Evolutionary conservation across 2,888 invertebrate genomes (phyloP), one percentile per base, ranked within the genome.

Genomic region (Tanytarsus gracilentus): DNA sequence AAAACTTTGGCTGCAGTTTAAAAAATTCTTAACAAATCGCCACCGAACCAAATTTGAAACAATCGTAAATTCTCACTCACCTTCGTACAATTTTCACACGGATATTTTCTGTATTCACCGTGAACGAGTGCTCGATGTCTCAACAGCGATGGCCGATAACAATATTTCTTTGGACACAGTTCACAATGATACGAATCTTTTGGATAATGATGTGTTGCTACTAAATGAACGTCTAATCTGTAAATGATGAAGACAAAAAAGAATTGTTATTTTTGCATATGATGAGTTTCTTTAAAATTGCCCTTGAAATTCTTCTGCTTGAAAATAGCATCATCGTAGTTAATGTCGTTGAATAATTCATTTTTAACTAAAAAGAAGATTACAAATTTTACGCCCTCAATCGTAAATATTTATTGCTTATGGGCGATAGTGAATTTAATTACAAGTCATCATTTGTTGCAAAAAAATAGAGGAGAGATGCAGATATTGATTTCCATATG

Each of bases 41-140:
- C 4, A 5, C 18, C 48, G 48, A 48, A 48, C 6, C 4, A 21
- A 23, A 5, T 9, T 23, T 39, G n/a, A 30, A 30, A 51, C 30
- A 30, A 27, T 29, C 30, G n/a, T n/a, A 30, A 51, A 51, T 27
- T 27, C 18, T 21, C 9, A 70, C 77, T 76, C 75, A 88, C 87
- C 83, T 88, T 89, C 65, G 86, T 81, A 71, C 91, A 92, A 72
- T 94, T 93, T 72, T 96, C 95, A 76, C 96, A 96, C 64, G 88
- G 86, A 74, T 92, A 95, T 70, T 88, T 88, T 66, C 89, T 81
- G 62, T 85, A 81, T 70, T 88, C 86, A 25, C 89, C 87, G 73
- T 91, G 90, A 39, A 82, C 81, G 51, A 87, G 76, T 2, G 88
- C 86, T 61, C 88, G 84, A 73, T 95, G 95, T 53, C 88, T 82